Evolutionary conservation across 2,113 vertebrate genomes (phyloP).

Genomic region (Rhinolophus ferrumequinum): DNA sequence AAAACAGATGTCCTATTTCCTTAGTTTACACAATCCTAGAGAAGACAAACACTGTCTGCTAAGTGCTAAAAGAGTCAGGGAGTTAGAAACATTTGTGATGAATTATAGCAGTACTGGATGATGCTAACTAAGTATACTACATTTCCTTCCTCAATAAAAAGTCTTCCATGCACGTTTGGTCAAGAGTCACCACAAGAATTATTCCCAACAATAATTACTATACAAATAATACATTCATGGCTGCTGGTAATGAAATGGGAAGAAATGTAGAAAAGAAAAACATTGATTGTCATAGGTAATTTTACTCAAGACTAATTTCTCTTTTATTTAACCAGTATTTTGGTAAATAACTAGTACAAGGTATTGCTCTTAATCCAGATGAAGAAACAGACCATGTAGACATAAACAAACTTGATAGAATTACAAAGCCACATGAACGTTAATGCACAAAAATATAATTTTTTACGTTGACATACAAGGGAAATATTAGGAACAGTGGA

Average conservation of each 20-base stretch:
- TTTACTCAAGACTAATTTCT: conserved; percentile 8
- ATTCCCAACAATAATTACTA: background rate
- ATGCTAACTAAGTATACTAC: background rate
- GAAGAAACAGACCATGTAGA: background rate
- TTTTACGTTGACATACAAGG: background rate
- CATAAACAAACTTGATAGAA: background rate
- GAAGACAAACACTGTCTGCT: conserved; percentile 26
- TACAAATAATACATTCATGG: background rate
- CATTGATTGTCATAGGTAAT: background rate
- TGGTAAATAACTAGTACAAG: background rate
- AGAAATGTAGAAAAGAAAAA: background rate
- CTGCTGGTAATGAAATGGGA: background rate
- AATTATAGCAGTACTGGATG: background rate
- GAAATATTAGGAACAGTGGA: background rate
- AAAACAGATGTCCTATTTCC: conserved; percentile 72
- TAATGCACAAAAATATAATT: background rate
- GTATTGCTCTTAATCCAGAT: background rate
- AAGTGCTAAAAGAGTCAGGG: background rate
- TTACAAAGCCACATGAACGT: background rate
- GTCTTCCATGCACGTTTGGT: background rate
- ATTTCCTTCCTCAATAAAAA: background rate
- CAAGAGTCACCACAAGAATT: background rate
- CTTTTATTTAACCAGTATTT: background rate
- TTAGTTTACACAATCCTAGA: conserved; percentile 49
- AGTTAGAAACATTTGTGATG: background rate